phyloP scores from a whole-genome alignment of 37 sponge, comb jelly and placozoan genomes.

The Crambe crambe region DNA sequence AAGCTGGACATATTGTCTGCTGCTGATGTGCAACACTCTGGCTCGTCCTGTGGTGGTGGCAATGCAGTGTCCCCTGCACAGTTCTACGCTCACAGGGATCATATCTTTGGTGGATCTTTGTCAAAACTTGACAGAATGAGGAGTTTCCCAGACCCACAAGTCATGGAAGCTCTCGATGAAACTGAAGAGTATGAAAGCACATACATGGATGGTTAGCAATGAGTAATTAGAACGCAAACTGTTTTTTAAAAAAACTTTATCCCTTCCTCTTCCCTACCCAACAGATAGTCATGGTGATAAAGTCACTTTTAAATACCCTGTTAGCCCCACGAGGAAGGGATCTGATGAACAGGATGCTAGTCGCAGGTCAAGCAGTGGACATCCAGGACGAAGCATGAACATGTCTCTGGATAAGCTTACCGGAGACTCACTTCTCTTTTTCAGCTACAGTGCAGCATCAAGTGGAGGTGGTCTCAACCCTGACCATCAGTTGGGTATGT shows the following conservation, averaged over 20 bases:
- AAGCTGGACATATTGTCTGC: not conserved
- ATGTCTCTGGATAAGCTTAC: slow-evolving; percentile 36
- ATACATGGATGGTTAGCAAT: not conserved
- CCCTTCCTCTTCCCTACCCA: not conserved
- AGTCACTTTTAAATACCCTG: too few relatives aligned
- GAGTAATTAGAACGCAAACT: not conserved
- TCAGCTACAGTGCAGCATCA: slow-evolving; percentile 50
- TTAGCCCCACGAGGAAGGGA: too few relatives aligned
- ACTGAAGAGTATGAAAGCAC: slow-evolving; percentile 10
- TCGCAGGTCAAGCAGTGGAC: not conserved
- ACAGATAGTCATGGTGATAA: too few relatives aligned
- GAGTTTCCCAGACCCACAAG: slow-evolving; percentile 12
- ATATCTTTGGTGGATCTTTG: slow-evolving; percentile 19
- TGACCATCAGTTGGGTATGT: slow-evolving; percentile 8
- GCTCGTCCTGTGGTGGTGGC: not conserved
- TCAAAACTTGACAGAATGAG: slow-evolving; percentile 39
- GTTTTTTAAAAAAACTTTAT: not conserved
- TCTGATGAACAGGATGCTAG: not conserved
- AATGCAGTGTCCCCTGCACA: slow-evolving; percentile 27
- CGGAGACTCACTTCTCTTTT: slow-evolving; percentile 68
- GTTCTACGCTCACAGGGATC: slow-evolving; percentile 34
- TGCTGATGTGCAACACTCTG: not conserved
- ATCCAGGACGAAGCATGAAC: not conserved
- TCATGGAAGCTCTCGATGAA: slow-evolving; percentile 29
- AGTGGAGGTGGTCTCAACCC: slow-evolving; percentile 5